phyloP scores from a whole-genome alignment of 2,113 vertebrate species.

The Bettongia penicillata region DNA sequence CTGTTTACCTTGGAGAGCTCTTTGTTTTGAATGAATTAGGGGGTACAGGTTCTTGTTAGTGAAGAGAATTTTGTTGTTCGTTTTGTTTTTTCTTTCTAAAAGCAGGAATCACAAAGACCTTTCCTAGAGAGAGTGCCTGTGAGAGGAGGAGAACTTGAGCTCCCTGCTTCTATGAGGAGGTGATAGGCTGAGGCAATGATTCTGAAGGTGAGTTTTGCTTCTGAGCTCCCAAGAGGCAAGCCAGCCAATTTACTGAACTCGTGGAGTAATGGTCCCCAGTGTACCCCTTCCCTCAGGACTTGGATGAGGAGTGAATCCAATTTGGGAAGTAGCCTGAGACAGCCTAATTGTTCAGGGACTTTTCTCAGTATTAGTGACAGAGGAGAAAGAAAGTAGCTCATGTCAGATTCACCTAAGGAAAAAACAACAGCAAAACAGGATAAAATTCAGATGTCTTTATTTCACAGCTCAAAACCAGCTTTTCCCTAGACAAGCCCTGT shows the following conservation, averaged over 20 bases:
- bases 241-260: background rate
- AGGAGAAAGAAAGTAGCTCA: background rate
- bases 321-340: background rate
- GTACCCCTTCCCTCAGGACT: background rate
- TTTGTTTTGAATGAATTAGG: background rate
- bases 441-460: background rate
- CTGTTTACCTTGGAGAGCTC: background rate
- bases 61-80: background rate
- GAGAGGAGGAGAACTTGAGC: background rate
- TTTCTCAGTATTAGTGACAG: background rate
- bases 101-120: background rate
- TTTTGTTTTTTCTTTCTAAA: background rate
- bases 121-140: background rate
- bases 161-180: too few species aligned
- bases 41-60: background rate
- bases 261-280: background rate
- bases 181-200: background rate
- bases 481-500: background rate
- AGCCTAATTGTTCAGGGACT: background rate
- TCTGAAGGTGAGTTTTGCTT: background rate
- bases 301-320: background rate
- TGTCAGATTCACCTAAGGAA: background rate
- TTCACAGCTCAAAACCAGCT: background rate
- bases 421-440: background rate
- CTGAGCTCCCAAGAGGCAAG: background rate